Percentiles rank a stretch among this genome's conserved stretches.
phyloP scores from a whole-genome alignment of 2,888 invertebrate species.

The Sepiola atlantica region DNA sequence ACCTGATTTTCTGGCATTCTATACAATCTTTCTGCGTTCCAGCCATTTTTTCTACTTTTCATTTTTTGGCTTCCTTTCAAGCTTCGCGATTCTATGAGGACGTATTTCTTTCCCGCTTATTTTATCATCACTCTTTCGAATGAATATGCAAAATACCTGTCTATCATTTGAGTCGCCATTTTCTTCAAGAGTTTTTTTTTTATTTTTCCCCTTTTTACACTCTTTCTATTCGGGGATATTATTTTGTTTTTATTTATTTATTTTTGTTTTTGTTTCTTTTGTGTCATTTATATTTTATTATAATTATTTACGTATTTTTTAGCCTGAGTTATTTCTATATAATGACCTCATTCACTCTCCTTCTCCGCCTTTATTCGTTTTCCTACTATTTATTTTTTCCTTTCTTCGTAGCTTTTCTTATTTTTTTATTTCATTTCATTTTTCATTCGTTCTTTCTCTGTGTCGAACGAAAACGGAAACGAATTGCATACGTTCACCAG shows the following conservation, averaged over 20 bases:
- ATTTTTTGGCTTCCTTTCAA: not conserved
- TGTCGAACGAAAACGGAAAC: too few relatives aligned
- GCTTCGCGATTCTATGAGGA: not conserved
- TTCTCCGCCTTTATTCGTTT: too few relatives aligned
- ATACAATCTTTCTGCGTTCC: not conserved
- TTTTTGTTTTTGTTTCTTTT: not conserved
- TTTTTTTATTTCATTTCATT: too few relatives aligned
- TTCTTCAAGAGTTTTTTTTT: not conserved
- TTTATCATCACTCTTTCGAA: not conserved
- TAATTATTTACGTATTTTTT: not conserved
- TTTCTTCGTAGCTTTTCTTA: too few relatives aligned
- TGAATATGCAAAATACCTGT: not conserved
- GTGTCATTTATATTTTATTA: not conserved
- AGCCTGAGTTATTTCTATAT: not conserved
- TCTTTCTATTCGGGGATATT: not conserved
- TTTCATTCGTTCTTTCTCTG: too few relatives aligned
- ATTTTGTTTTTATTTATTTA: not conserved
- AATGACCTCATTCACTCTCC: too few relatives aligned
- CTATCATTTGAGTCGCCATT: not conserved
- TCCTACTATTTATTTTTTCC: too few relatives aligned
- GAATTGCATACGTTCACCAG: too few relatives aligned
- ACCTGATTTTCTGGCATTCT: not conserved
- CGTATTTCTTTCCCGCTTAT: slow-evolving; percentile 1
- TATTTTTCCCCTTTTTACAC: not conserved
- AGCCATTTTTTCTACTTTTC: not conserved